phyloP scores from a whole-genome alignment of 2,797 vertebrate genomes.

The Platyrinchus mystaceus region DNA sequence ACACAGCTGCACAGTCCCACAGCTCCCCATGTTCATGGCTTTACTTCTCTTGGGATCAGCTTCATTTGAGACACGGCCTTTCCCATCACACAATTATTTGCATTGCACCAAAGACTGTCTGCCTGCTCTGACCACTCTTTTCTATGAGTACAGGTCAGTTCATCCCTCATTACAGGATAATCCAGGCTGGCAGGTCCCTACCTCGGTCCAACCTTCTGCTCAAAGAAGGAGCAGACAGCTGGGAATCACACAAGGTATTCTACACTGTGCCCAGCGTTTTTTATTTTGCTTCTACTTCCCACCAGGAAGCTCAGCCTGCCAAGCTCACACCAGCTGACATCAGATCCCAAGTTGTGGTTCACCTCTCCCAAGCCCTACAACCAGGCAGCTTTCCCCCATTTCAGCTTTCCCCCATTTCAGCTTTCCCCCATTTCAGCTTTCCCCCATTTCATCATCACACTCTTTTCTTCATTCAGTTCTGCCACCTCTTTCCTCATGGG shows the following conservation, averaged over 20 bases:
- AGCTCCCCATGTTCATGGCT: not conserved
- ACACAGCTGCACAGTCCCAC: not conserved
- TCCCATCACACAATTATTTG: not conserved
- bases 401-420: no score
- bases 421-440: no score
- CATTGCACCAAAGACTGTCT: not conserved
- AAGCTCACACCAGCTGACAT: not conserved
- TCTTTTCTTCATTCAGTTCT: not conserved
- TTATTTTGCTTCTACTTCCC: not conserved
- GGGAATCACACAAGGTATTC: not conserved
- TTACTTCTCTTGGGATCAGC: not conserved
- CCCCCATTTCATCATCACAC: no score
- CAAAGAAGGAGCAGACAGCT: not conserved
- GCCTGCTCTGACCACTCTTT: not conserved
- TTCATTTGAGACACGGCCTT: not conserved
- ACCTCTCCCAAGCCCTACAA: not conserved
- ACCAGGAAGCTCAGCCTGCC: not conserved
- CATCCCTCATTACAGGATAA: not conserved
- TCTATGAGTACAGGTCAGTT: rapidly evolving
- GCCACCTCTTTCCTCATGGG: not conserved
- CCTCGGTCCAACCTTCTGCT: not conserved
- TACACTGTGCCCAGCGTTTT: rapidly evolving
- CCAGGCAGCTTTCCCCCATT: not conserved
- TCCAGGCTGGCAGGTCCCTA: not conserved
- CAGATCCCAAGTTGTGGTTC: not conserved